These are phyloP conservation scores for Bibio marci DNA, from an alignment of 2,888 invertebrate genomes.

Conservation along the genomic window DNA sequence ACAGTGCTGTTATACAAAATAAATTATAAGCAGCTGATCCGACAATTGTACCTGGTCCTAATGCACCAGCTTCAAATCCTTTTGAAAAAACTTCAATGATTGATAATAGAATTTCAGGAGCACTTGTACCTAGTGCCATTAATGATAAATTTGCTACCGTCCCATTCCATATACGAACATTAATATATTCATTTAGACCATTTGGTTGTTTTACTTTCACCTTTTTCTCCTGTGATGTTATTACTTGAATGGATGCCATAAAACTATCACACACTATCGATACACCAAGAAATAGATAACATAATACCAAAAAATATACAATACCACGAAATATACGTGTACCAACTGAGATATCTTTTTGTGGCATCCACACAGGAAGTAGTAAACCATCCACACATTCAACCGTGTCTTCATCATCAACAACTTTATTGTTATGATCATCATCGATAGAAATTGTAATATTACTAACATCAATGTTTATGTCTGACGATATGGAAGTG, in stretches of 20 bases:
- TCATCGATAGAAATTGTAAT: no score
- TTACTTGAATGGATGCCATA: constrained; percentile 98
- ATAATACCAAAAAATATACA: constrained; percentile 74
- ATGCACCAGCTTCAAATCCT: constrained; percentile 86
- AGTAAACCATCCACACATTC: constrained; percentile 70
- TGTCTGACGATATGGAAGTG: no score
- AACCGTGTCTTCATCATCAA: constrained; percentile 11
- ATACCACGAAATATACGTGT: constrained; percentile 73
- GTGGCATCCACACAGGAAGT: constrained; percentile 76
- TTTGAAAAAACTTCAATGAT: constrained; percentile 96
- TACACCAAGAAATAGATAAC: constrained; percentile 96
- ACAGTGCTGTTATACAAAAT: constrained; percentile 93
- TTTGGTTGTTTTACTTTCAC: constrained; percentile 78
- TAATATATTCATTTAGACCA: constrained; percentile 72
- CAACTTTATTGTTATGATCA: no score
- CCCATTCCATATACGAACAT: constrained; percentile 97
- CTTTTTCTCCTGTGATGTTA: constrained; percentile 93
- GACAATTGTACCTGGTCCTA: constrained; percentile 97
- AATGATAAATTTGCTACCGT: constrained; percentile 96
- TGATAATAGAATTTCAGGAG: constrained; percentile 93
- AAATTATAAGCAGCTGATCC: constrained; percentile 98
- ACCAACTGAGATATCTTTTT: constrained; percentile 50
- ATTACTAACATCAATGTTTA: no score
- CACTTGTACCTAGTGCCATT: constrained; percentile 97
- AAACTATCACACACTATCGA: constrained; percentile 97